Percentiles rank a stretch among this genome's conserved stretches.
Evolutionary conservation across 92 coral and sea anemone species (phyloP).

Genomic region (Zoanthus gigantus): DNA sequence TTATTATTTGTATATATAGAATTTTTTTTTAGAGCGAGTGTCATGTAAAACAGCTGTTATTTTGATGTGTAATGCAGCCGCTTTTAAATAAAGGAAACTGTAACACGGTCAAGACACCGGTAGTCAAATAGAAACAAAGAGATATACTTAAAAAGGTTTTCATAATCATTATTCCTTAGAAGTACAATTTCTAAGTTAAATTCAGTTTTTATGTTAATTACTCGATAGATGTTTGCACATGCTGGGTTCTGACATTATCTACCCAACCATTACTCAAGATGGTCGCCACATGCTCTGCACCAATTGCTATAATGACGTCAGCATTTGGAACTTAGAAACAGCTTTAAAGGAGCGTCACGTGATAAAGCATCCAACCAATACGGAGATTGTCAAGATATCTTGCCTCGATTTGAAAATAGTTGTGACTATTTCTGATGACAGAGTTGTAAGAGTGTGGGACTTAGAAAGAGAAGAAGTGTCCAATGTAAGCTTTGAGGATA

Average conservation of each 20-base stretch:
- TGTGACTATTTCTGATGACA: conserved; percentile 92
- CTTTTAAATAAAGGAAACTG: too few species aligned
- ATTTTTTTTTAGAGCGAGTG: too few species aligned
- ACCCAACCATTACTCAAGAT: conserved; percentile 84
- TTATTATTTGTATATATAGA: too few species aligned
- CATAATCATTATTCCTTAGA: too few species aligned
- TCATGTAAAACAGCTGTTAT: too few species aligned
- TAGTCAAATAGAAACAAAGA: too few species aligned
- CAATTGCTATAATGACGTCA: conserved; percentile 89
- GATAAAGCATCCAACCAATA: conserved; percentile 93
- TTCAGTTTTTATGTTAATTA: not conserved
- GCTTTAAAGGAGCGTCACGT: conserved; percentile 91
- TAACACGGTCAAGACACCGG: too few species aligned
- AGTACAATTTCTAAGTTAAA: not conserved
- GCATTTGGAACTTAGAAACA: conserved; percentile 96
- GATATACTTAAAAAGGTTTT: too few species aligned
- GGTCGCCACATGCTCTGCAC: conserved; percentile 96
- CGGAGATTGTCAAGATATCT: conserved; percentile 76
- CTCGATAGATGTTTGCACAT: conserved; percentile 79
- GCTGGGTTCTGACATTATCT: conserved; percentile 90
- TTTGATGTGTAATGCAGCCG: too few species aligned
- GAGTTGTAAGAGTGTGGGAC: conserved; percentile 95
- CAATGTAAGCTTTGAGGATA: conserved; percentile 86
- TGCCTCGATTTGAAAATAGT: conserved; percentile 83
- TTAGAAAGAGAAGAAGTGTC: conserved; percentile 81